phyloP scores from a whole-genome alignment of 2,797 vertebrate genomes.

The Typhlichthys eigenmanni region DNA sequence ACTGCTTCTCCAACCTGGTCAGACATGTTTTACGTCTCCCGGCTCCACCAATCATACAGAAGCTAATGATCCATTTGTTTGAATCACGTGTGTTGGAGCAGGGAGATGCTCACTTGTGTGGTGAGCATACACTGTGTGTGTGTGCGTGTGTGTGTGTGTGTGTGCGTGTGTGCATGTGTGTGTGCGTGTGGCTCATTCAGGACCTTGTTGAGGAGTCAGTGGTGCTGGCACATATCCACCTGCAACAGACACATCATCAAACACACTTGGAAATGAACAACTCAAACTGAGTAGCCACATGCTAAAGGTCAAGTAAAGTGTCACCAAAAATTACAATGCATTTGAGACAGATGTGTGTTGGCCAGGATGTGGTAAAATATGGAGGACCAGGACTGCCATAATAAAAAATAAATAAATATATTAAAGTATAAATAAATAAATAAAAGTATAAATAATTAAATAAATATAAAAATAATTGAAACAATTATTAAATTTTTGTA shows the following conservation, averaged over 20 bases:
- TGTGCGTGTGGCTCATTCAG: conserved; percentile 8
- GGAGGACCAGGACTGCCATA: too few species aligned
- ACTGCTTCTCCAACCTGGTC: too few species aligned
- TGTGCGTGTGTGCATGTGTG: not conserved
- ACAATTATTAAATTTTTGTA: too few species aligned
- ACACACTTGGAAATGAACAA: conserved; percentile 15
- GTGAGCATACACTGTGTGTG: not conserved
- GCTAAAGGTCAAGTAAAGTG: conserved; percentile 8
- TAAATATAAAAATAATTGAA: too few species aligned
- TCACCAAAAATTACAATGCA: conserved; percentile 8
- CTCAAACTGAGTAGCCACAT: not conserved
- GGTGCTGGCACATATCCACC: conserved; percentile 72
- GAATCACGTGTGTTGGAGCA: too few species aligned
- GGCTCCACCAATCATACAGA: too few species aligned
- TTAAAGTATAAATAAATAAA: too few species aligned
- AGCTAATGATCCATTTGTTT: too few species aligned
- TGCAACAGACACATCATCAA: conserved; percentile 38
- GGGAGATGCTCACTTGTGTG: too few species aligned
- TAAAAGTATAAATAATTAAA: too few species aligned
- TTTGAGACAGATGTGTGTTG: not conserved
- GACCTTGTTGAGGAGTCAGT: conserved; percentile 81
- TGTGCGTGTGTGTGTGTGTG: not conserved
- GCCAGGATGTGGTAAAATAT: conserved; percentile 10
- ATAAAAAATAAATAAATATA: too few species aligned
- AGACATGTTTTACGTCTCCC: too few species aligned